Evolutionary conservation across 2,888 invertebrate species (phyloP), one percentile per base, ranked within the genome.

Genomic region (Ephialtes manifestator): DNA sequence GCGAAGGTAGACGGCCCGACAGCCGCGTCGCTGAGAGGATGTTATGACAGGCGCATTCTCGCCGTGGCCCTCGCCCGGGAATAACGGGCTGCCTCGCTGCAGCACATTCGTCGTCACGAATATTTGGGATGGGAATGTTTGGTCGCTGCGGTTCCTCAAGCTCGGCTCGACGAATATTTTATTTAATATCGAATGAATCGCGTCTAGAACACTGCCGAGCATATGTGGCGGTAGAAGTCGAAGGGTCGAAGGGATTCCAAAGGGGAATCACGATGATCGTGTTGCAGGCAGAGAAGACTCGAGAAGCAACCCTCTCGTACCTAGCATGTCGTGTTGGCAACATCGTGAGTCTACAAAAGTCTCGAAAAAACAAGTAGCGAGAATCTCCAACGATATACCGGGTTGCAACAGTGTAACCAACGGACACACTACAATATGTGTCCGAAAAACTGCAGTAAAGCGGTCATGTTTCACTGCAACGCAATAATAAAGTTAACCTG

Each of bases 171-270:
- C 89, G 83, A 91, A 93, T 93, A 92, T 92, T 92, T 92, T 90
- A 92, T 92, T 93, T 93, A 92, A 93, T 93, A 92, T 92, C 90
- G 91, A 91, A 91, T 82, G 90, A 90, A 92, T 91, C 88, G 90
- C 91, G 89, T 90, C 89, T 89, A 89, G 91, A 92, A 92, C n/a
- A 60, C 53, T 92, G 90, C 91, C 88, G 90, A 91, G 89, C 91
- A 90, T 92, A 90, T 91, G 91, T 90, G 89, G 75, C 68, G 74
- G 80, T 63, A 60, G 24, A 60, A 28, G 39, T 72, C 85, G 87
- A 89, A 84, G 84, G 87, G 81, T 81, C 53, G 78, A 63, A 63
- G 35, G 60, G 60, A 63, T 63, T 63, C 31, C 58, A 10, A 5
- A 60, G 77, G 74, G 11, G 74, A 31, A 78, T 83, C 83, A 83